These are phyloP conservation scores for Morphnarchus princeps DNA, from an alignment of 2,113 vertebrate genomes.

Conservation along the genomic window DNA sequence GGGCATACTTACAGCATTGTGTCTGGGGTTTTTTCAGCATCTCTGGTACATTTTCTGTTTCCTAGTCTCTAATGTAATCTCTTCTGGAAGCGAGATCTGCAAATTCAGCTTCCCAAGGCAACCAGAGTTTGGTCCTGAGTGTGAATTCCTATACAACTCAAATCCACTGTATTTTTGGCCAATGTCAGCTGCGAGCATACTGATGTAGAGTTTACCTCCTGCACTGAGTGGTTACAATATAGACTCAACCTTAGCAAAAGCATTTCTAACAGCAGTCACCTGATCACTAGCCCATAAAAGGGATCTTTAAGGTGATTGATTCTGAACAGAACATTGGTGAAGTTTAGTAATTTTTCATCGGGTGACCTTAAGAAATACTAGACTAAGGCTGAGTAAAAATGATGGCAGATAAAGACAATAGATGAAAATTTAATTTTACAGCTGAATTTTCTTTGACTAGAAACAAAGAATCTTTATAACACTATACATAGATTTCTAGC, in stretches of 20 bases:
- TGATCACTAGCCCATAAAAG: not conserved
- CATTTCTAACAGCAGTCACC: not conserved
- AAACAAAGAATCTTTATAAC: not conserved
- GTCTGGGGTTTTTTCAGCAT: not conserved
- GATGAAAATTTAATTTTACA: not conserved
- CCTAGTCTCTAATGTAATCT: not conserved
- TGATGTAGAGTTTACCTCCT: not conserved
- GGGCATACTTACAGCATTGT: not conserved
- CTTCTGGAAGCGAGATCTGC: not conserved
- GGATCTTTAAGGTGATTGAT: not conserved
- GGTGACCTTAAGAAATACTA: not conserved
- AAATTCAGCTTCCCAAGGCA: not conserved
- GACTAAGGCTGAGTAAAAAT: not conserved
- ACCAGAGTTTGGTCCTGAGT: not conserved
- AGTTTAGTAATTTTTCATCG: not conserved
- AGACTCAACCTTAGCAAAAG: not conserved
- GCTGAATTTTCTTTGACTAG: not conserved
- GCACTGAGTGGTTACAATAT: not conserved
- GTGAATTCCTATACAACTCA: not conserved
- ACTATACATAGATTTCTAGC: not conserved
- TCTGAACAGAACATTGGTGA: not conserved
- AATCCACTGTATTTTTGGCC: rapidly evolving
- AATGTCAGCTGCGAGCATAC: not conserved
- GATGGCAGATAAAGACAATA: not conserved
- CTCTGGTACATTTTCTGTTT: not conserved